A percentile compares a stretch with the other conserved stretches of the same genome.
Conservation (phyloP, 2,888 invertebrate genomes). For the Merodon equestris region DNA sequence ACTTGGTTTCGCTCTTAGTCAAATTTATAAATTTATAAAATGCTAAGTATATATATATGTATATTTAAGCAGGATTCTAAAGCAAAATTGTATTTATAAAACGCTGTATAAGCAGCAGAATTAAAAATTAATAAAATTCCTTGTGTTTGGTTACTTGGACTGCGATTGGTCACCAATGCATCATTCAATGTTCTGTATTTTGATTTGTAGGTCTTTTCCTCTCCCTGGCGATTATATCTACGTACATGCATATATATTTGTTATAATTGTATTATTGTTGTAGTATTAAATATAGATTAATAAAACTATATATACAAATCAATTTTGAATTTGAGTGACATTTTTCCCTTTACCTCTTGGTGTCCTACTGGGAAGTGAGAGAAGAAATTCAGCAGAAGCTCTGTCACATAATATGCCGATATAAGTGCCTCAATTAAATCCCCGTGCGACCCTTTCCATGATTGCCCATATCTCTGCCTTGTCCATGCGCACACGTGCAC, state of each 20-base stretch:
- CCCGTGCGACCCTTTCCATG: too few relatives aligned
- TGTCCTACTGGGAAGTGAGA: too few relatives aligned
- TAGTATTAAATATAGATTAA: conserved; percentile 45
- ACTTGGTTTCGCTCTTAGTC: conserved; percentile 58
- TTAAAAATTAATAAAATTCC: conserved; percentile 42
- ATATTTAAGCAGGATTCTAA: background rate
- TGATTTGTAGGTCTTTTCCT: conserved; percentile 24
- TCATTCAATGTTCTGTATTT: too few relatives aligned
- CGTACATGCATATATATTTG: conserved; percentile 23
- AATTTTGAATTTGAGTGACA: conserved; percentile 8
- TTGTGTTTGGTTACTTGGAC: too few relatives aligned
- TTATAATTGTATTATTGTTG: conserved; percentile 58
- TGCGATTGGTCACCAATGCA: too few relatives aligned
- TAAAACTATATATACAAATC: conserved; percentile 29
- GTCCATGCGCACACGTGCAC: too few relatives aligned
- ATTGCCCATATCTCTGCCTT: too few relatives aligned
- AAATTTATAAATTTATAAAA: conserved; percentile 63
- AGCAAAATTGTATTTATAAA: conserved; percentile 16
- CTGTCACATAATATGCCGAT: too few relatives aligned
- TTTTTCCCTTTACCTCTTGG: too few relatives aligned
- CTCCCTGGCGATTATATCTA: conserved; percentile 35
- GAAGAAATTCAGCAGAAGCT: too few relatives aligned
- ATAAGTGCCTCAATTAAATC: too few relatives aligned
- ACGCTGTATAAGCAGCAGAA: conserved; percentile 35
- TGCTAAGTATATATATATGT: conserved; percentile 65